Evolutionary conservation across 2,888 invertebrate species (phyloP), one percentile per base, ranked within the genome.

Genomic region (Dryadula phaetusa): DNA sequence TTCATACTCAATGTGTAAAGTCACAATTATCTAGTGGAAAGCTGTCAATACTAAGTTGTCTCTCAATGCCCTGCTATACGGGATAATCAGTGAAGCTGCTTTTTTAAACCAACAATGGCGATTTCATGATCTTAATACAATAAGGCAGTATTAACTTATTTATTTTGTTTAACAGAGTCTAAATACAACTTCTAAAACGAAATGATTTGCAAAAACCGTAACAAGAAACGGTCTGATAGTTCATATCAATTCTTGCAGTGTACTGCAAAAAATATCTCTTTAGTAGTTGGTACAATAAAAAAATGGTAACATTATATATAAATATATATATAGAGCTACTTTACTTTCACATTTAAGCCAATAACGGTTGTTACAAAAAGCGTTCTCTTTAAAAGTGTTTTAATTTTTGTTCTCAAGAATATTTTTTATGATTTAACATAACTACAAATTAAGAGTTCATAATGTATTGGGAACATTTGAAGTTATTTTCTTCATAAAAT

Each of bases 271-370:
- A 52, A 32, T 52, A 32, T 16, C 16, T 52, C 28, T 52, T 52
- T 52, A 49, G 6, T 10, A 49, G n/a, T n/a, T 10, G 10, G 28
- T 32, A 32, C 16, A 28, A 10, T 32, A 63, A 53, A 25, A 62
- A 22, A 40, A 3, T 20, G 0, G 25, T 49, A 47, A 40, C 47
- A 34, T 34, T 49, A 49, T 49, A 20, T 37, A 34, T 32, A 49
- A 34, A 20, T 49, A 49, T 49, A 20, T 37, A 34, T 32, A 49
- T 22, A 49, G 28, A 18, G 22, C 20, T 32, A 10, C 14, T 25
- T n/a, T 20, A 32, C 28, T 44, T 60, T 44, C 25, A 46, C 44
- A 61, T 28, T 32, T 61, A 18, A 56, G 22, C 56, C 56, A 37
- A 22, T 37, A 40, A 56, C 56, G 56, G 37, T 56, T 37, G 28